Evolutionary conservation across 2,113 vertebrate genomes (phyloP).

Genomic region (Sinocyclocheilus rhinocerous): DNA sequence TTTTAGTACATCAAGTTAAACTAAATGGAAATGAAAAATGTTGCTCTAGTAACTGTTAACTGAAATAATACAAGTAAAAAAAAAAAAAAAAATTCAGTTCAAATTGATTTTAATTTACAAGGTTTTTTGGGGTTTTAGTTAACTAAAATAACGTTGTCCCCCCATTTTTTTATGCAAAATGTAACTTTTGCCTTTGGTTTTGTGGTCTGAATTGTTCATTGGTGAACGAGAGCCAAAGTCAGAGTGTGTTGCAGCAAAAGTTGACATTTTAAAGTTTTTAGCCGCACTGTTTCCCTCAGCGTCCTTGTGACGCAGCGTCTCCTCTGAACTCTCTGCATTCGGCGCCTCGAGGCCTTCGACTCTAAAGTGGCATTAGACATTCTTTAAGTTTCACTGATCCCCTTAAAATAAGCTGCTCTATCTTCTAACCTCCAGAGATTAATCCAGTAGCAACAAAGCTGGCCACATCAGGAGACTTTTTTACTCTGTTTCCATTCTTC

Average conservation of each 20-base stretch:
- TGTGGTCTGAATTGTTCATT: background rate
- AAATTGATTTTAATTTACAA: too few relatives aligned
- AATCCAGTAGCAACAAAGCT: background rate
- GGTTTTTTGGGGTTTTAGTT: too few relatives aligned
- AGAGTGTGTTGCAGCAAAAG: background rate
- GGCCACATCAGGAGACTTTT: background rate
- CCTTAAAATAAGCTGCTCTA: slow-evolving; percentile 42
- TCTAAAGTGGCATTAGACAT: slow-evolving; percentile 32
- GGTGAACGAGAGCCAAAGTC: background rate
- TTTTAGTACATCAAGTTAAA: too few relatives aligned
- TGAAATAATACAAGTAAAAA: too few relatives aligned
- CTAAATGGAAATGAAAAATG: too few relatives aligned
- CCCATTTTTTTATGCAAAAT: background rate
- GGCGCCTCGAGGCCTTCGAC: background rate
- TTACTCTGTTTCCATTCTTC: slow-evolving; percentile 9
- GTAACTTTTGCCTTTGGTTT: background rate
- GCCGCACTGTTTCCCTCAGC: background rate
- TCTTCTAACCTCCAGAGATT: slow-evolving; percentile 18
- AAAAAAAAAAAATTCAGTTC: too few relatives aligned
- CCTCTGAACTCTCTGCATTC: background rate
- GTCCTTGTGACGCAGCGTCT: background rate
- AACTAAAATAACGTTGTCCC: too few relatives aligned
- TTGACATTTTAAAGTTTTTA: background rate
- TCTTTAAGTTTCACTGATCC: slow-evolving; percentile 43
- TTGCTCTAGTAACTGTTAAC: too few relatives aligned